Base-by-base conservation (phyloP, 2,888 invertebrate genomes). In the Agriotes lineatus region DNA sequence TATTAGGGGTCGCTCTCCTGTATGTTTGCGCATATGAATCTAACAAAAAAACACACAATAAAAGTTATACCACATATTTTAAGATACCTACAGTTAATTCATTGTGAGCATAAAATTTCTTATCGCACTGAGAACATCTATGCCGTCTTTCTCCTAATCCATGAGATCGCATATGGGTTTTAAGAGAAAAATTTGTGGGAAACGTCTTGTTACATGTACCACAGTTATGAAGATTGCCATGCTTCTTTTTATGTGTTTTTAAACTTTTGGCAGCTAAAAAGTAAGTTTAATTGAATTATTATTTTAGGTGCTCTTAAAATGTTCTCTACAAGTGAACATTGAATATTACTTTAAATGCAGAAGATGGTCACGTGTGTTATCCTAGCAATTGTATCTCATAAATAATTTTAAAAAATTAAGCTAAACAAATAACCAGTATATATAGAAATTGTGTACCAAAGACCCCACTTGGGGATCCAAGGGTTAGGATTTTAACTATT, bases 21-120 rank as follows among this genome's bases (percentile, higher is more conserved):
- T 75, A 61, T 80, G 79, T 63, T 75, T 75, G 33, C 79, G 70
- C 59, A 74, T 70, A 68, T 80, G 79, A 57, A 80, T 73, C 77
- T 79, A 19, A 56, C 19, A 22, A 12, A 61, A 61, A n/a, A 61
- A 42, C 35, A 25, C 3, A 25, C 25, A n/a, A n/a, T n/a, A n/a
- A n/a, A n/a, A n/a, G n/a, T n/a, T n/a, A n/a, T n/a, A 25, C 25
- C 7, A 7, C 7, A 7, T 7, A 25, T 25, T 25, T 52, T 16
- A 12, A 14, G 9, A 45, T 1, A 50, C 63, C 65, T 69, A 77
- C 78, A 56, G 70, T 66, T 42, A 78, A 69, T 63, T 79, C 78
- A 63, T 74, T 79, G 25, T 75, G 70, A 57, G 76, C 78, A 42
- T 63, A 73, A 74, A 78, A 79, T 48, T 74, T 73, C 59, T 79